Percentiles rank a stretch among this genome's conserved stretches.
Evolutionary conservation across 2,888 invertebrate species (phyloP).

Genomic region (Andrena flavipes): DNA sequence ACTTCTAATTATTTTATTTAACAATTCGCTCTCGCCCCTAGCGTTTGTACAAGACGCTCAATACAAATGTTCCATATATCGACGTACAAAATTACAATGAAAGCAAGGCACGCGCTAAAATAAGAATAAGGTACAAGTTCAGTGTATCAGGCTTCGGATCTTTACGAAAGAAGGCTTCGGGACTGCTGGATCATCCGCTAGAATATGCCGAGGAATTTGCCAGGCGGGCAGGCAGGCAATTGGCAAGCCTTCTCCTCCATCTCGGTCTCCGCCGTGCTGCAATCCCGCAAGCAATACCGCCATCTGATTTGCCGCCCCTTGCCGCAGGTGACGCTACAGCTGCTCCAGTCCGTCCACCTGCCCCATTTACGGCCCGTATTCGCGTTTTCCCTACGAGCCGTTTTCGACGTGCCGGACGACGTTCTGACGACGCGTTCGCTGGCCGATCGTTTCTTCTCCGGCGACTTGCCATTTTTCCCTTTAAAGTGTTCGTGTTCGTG

Average conservation of each 20-base stretch:
- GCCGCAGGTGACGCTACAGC: constrained; percentile 88
- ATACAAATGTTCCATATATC: constrained; percentile 35
- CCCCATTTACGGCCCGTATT: constrained; percentile 81
- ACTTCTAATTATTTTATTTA: constrained; percentile 22
- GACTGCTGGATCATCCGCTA: constrained; percentile 5
- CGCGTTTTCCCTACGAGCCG: constrained; percentile 18
- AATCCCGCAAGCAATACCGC: constrained; percentile 85
- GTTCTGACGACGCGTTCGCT: not conserved
- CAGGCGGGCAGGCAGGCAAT: constrained; percentile 85
- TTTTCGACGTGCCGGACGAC: not conserved
- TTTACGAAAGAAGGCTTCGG: not conserved
- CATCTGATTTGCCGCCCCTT: constrained; percentile 87
- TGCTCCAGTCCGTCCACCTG: constrained; percentile 87
- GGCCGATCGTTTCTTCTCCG: constrained; percentile 3
- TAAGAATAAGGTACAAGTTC: not conserved
- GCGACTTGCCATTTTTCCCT: not conserved
- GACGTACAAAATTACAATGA: constrained; percentile 35
- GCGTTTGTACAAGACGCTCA: constrained; percentile 12
- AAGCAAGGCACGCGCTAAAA: constrained; percentile 7
- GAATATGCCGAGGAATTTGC: constrained; percentile 80
- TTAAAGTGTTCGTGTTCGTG: not conserved
- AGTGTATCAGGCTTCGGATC: not conserved
- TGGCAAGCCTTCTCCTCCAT: constrained; percentile 86
- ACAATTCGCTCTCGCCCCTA: not conserved
- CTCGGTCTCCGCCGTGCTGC: constrained; percentile 85